These are phyloP conservation scores for Brachyhypopomus gauderio DNA, from an alignment of 2,113 vertebrate genomes.

Conservation along the genomic window DNA sequence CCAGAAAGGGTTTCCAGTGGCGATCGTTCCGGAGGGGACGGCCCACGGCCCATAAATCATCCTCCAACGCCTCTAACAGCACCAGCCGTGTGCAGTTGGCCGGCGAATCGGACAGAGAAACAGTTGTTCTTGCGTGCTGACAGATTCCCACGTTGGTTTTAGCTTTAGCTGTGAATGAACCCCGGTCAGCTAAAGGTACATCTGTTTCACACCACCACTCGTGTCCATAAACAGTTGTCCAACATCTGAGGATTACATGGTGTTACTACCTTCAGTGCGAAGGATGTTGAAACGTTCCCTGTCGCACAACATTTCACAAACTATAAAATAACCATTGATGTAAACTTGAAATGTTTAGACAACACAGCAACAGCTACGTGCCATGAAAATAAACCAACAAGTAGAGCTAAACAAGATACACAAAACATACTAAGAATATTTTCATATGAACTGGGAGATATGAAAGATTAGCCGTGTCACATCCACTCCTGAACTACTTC, in stretches of 20 bases:
- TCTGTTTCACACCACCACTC: constrained; percentile 33
- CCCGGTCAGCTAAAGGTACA: constrained; percentile 45
- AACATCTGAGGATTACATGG: constrained; percentile 21
- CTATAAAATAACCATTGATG: constrained; percentile 9
- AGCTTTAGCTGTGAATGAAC: constrained; percentile 46
- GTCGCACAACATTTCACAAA: not conserved
- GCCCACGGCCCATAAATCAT: constrained; percentile 45
- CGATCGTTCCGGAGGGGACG: constrained; percentile 24
- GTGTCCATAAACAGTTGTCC: constrained; percentile 29
- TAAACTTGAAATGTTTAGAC: not conserved
- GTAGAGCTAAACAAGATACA: not conserved
- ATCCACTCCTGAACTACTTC: constrained; percentile 12
- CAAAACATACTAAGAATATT: constrained; percentile 5
- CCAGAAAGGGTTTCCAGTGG: constrained; percentile 51
- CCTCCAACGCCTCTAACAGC: constrained; percentile 1
- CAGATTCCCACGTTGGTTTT: constrained; percentile 50
- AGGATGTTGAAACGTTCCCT: not conserved
- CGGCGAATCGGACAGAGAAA: constrained; percentile 47
- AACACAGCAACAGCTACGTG: not conserved
- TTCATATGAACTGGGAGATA: not conserved
- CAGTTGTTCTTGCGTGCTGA: constrained; percentile 52
- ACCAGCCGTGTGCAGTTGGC: constrained; percentile 37
- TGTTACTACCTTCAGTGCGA: constrained; percentile 4
- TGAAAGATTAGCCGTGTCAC: constrained; percentile 5
- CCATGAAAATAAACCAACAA: not conserved